These are phyloP conservation scores for Cranoglanis bouderius DNA, from an alignment of 2,113 vertebrate genomes.

Conservation along the genomic window DNA sequence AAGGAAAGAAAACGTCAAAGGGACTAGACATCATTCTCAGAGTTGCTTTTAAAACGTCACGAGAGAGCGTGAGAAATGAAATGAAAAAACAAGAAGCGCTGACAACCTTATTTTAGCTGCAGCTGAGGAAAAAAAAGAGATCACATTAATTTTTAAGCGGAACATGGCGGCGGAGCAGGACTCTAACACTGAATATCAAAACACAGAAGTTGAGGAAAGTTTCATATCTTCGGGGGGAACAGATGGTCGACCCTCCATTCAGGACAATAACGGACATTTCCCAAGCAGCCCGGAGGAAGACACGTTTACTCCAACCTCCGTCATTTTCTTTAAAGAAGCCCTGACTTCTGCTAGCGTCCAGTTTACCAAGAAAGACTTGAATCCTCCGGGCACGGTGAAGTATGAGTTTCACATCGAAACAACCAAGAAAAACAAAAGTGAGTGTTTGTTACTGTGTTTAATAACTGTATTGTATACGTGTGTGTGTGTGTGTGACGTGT, in stretches of 20 bases:
- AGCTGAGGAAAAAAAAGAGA: background rate
- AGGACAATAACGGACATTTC: constrained; percentile 66
- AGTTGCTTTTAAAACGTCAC: background rate
- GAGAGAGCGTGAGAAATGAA: background rate
- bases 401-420: constrained; percentile 73
- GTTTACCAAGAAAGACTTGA: constrained; percentile 54
- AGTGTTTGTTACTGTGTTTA: constrained; percentile 52
- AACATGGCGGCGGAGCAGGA: constrained; percentile 54
- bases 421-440: constrained; percentile 68
- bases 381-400: constrained; percentile 56
- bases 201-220: constrained; percentile 49
- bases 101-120: background rate
- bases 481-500: background rate
- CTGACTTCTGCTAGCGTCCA: constrained; percentile 66
- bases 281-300: constrained; percentile 71
- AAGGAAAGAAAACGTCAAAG: background rate
- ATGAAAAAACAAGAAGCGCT: background rate
- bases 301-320: constrained; percentile 74
- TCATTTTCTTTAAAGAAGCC: constrained; percentile 79
- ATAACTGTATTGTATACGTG: background rate
- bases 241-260: constrained; percentile 31
- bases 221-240: constrained; percentile 37
- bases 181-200: constrained; percentile 15
- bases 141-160: background rate
- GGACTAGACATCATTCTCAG: no score